phyloP scores from a whole-genome alignment of 2,888 invertebrate genomes.

The Antheraea assamensis region DNA sequence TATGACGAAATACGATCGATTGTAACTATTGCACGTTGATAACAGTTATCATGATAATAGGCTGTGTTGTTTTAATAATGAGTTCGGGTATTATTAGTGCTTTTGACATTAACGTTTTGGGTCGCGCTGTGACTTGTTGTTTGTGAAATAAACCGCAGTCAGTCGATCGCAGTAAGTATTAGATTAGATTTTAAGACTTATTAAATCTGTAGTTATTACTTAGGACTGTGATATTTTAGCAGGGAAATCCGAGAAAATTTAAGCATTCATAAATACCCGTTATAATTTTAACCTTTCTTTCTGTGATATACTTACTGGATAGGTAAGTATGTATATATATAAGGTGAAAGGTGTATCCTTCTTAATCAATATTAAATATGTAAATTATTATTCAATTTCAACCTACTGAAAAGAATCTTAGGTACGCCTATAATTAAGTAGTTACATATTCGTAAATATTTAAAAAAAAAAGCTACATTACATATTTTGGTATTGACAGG shows the following conservation, averaged over 20 bases:
- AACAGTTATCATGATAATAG: constrained; percentile 51
- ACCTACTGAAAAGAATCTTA: too few relatives aligned
- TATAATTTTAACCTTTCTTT: background rate
- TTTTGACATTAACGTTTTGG: constrained; percentile 10
- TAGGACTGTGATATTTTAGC: background rate
- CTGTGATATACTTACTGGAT: too few relatives aligned
- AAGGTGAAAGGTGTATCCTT: too few relatives aligned
- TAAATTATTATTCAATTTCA: too few relatives aligned
- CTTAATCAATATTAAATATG: too few relatives aligned
- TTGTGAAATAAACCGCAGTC: background rate
- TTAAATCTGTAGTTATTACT: background rate
- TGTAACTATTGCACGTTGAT: constrained; percentile 40
- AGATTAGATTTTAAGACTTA: background rate
- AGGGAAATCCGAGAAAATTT: background rate
- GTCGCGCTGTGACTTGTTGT: background rate
- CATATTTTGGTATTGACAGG: constrained; percentile 26
- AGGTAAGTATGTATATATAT: too few relatives aligned
- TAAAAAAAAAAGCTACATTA: background rate
- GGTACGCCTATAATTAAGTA: too few relatives aligned
- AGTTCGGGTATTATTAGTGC: constrained; percentile 11
- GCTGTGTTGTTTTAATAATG: constrained; percentile 20
- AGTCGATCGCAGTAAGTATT: background rate
- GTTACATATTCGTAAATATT: background rate
- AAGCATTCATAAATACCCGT: background rate
- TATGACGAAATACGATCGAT: constrained; percentile 44